Conservation (phyloP, 1,140 invertebrate genomes). For the Drosophila rufa region DNA sequence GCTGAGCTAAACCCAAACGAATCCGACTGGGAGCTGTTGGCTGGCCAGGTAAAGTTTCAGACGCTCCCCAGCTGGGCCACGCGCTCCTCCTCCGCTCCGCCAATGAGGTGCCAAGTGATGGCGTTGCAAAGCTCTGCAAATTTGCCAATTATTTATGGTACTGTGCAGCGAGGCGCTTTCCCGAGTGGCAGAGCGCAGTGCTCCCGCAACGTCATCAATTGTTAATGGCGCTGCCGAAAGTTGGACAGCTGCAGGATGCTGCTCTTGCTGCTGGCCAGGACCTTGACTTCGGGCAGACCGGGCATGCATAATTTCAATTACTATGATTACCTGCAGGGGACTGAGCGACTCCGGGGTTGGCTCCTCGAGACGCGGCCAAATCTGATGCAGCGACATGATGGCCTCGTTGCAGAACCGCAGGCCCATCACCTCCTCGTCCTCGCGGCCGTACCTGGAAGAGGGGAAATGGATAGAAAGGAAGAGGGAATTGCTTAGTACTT, state of each 20-base stretch:
- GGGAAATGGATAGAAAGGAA: neutral
- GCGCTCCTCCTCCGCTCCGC: neutral
- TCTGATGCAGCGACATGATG: constrained; percentile 93
- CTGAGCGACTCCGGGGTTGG: constrained; percentile 87
- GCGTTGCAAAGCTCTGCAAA: constrained; percentile 41
- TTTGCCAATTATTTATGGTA: constrained; percentile 58
- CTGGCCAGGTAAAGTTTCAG: neutral
- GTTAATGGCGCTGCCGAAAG: constrained; percentile 29
- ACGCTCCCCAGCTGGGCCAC: neutral
- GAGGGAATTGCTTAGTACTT: neutral
- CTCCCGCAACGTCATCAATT: constrained; percentile 30
- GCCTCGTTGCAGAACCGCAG: constrained; percentile 96
- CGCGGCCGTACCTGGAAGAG: constrained; percentile 91
- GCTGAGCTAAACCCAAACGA: neutral
- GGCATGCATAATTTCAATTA: constrained; percentile 60
- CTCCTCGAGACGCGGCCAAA: constrained; percentile 89
- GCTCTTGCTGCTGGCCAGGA: neutral
- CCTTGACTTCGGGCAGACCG: neutral
- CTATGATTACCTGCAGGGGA: constrained; percentile 89
- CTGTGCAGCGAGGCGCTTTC: constrained; percentile 11
- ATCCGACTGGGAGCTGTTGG: neutral
- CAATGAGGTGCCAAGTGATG: constrained; percentile 50
- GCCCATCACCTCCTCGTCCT: constrained; percentile 97
- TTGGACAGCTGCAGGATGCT: constrained; percentile 18
- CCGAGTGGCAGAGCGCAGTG: neutral